Evolutionary conservation across 1,140 invertebrate genomes (phyloP).

Genomic region (Cepaea nemoralis): DNA sequence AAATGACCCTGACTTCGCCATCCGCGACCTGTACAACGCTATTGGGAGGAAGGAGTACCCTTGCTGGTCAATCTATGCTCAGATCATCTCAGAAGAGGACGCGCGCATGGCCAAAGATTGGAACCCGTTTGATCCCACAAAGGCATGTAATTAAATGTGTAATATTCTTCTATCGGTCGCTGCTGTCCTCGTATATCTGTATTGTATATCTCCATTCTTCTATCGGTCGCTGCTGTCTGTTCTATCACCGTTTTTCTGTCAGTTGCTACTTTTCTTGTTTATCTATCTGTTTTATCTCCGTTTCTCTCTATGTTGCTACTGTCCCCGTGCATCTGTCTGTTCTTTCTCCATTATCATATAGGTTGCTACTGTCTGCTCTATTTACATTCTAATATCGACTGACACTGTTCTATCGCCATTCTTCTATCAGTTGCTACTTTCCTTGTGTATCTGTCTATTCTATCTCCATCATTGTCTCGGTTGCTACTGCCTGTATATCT

Average conservation of each 20-base stretch:
- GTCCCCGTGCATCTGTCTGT: not conserved
- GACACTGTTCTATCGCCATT: no score
- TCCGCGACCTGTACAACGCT: slow-evolving; percentile 90
- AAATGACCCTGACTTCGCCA: slow-evolving; percentile 89
- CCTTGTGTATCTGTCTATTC: no score
- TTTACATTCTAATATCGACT: no score
- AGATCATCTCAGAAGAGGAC: slow-evolving; percentile 76
- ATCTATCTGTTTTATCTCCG: not conserved
- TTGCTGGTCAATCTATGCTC: slow-evolving; percentile 78
- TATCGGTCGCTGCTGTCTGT: not conserved
- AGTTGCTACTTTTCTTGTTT: no score
- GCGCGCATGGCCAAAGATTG: slow-evolving; percentile 66
- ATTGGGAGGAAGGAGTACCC: slow-evolving; percentile 87
- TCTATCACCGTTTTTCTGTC: not conserved
- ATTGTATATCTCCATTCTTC: not conserved
- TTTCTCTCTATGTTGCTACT: not conserved
- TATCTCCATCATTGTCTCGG: no score
- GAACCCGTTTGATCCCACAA: slow-evolving; percentile 72
- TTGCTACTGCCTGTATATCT: not conserved
- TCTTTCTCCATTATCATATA: no score
- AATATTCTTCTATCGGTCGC: not conserved
- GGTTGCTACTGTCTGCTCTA: no score
- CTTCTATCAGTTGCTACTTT: no score
- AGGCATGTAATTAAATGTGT: slow-evolving; percentile 50
- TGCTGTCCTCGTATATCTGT: not conserved